Evolutionary conservation across 2,797 vertebrate genomes (phyloP).

Genomic region (Lindbergichthys nudifrons): DNA sequence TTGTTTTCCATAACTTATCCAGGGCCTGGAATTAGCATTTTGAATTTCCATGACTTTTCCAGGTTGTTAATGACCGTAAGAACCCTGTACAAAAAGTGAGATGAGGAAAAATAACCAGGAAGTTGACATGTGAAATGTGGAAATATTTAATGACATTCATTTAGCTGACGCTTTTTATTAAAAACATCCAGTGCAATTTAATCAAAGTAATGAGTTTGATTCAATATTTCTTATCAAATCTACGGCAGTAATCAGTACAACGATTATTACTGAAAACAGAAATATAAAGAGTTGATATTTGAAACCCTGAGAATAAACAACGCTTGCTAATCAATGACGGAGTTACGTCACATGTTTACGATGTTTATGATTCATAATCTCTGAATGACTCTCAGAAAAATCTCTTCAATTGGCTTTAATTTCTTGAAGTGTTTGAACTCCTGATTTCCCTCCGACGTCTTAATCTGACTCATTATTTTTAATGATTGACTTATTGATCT

Average conservation of each 20-base stretch:
- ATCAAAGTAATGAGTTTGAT: background rate
- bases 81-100: background rate
- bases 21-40: no score
- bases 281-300: background rate
- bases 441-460: constrained; percentile 21
- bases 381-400: constrained; percentile 26
- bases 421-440: constrained; percentile 21
- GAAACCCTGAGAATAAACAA: constrained; percentile 4
- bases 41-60: no score
- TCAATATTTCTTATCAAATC: background rate
- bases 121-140: background rate
- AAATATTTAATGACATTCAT: constrained; percentile 26
- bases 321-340: constrained; percentile 1
- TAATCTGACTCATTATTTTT: constrained; percentile 37
- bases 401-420: constrained; percentile 42
- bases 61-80: no score
- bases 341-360: background rate
- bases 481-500: constrained; percentile 54
- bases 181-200: constrained; percentile 24
- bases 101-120: background rate
- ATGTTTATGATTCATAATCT: background rate
- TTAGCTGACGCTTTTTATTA: background rate
- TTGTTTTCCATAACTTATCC: no score
- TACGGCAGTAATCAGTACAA: constrained; percentile 17
- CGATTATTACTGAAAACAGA: background rate